Evolutionary conservation across 2,888 invertebrate genomes (phyloP).

Genomic region (Lochmaea crataegi): DNA sequence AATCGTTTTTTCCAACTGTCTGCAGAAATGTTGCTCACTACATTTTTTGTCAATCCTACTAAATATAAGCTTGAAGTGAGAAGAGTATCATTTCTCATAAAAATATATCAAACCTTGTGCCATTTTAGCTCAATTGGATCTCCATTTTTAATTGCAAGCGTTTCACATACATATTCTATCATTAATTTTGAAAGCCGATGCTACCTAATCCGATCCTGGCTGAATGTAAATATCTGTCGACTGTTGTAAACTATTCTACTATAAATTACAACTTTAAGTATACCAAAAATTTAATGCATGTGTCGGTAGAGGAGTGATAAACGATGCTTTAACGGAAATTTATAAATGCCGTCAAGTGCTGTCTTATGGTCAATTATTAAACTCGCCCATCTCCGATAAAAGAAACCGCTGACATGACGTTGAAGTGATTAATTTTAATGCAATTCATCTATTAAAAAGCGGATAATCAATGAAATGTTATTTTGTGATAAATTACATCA

Average conservation of each 20-base stretch:
- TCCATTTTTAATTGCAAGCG: too few relatives aligned
- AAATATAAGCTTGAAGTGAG: too few relatives aligned
- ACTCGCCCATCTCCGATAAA: slow-evolving; percentile 46
- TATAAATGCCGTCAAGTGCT: slow-evolving; percentile 58
- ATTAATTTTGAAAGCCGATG: too few relatives aligned
- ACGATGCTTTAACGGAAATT: slow-evolving; percentile 54
- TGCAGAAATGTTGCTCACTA: too few relatives aligned
- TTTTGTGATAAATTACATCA: slow-evolving; percentile 16
- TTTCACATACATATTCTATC: too few relatives aligned
- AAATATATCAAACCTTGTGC: too few relatives aligned
- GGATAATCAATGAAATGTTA: slow-evolving; percentile 26
- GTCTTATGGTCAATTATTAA: slow-evolving; percentile 56
- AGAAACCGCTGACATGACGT: slow-evolving; percentile 41
- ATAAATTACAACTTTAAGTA: background rate
- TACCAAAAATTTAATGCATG: slow-evolving; percentile 5
- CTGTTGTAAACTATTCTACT: background rate
- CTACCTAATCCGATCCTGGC: background rate
- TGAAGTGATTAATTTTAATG: slow-evolving; percentile 38
- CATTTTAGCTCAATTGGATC: too few relatives aligned
- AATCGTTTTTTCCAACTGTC: too few relatives aligned
- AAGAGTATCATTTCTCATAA: too few relatives aligned
- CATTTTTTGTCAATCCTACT: too few relatives aligned
- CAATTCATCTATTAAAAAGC: slow-evolving; percentile 18
- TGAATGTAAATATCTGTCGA: background rate
- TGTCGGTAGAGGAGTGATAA: slow-evolving; percentile 47